Evolutionary conservation across 2,113 vertebrate species (phyloP).

Genomic region (Cricetomys ansorgei): DNA sequence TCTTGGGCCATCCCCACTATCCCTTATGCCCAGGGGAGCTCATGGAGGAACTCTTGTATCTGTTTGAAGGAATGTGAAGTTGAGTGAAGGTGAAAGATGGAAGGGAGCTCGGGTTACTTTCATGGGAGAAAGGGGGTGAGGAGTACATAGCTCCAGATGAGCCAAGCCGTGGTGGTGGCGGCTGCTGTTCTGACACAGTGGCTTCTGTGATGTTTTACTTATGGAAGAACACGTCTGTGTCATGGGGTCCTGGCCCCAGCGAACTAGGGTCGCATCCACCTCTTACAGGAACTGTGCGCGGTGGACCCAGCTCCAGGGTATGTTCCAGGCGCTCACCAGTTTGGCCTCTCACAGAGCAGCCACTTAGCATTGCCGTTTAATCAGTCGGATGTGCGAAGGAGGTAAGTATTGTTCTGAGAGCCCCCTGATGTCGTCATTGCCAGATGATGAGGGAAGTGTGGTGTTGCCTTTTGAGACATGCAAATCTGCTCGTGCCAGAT

Average conservation of each 20-base stretch:
- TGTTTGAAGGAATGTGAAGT: neutral
- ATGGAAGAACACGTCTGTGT: neutral
- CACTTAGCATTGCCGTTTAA: conserved; percentile 92
- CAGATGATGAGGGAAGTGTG: neutral
- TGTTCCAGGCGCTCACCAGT: conserved; percentile 89
- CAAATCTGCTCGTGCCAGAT: accelerated
- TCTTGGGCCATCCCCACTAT: neutral
- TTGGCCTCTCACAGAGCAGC: conserved; percentile 91
- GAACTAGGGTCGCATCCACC: neutral
- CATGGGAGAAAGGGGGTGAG: neutral
- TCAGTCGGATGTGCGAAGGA: conserved; percentile 89
- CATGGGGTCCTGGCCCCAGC: accelerated
- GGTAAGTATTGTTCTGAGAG: conserved; percentile 84
- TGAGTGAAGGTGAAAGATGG: neutral
- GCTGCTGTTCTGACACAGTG: neutral
- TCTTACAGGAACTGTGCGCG: conserved; percentile 86
- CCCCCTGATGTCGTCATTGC: accelerated
- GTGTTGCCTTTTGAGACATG: accelerated
- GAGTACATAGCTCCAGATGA: accelerated
- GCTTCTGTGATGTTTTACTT: neutral
- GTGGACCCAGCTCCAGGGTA: conserved; percentile 78
- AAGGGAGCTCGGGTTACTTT: neutral
- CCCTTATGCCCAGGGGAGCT: neutral
- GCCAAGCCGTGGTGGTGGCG: no score
- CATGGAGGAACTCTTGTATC: no score